Evolutionary conservation across 2,113 vertebrate species (phyloP).

Genomic region (Eurystomus gularis): DNA sequence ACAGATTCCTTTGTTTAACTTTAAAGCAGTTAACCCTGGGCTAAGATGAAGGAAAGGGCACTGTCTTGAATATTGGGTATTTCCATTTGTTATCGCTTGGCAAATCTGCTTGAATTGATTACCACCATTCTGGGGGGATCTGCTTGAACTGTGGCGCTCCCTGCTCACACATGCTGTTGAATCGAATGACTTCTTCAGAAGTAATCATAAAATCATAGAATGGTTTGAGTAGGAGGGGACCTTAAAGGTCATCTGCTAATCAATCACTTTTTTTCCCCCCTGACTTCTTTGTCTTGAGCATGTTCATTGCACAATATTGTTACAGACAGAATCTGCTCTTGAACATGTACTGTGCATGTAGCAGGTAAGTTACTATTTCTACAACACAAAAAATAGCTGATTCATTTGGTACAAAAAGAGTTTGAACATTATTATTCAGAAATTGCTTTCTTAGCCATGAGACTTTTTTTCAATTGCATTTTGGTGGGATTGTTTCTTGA

Average conservation of each 20-base stretch:
- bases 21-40: neutral
- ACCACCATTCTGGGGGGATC: neutral
- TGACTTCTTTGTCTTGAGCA: neutral
- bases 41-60: neutral
- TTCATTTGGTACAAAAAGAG: neutral
- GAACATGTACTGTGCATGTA: accelerated
- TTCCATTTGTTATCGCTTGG: neutral
- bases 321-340: neutral
- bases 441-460: neutral
- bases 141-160: neutral
- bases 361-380: neutral
- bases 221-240: too few relatives aligned
- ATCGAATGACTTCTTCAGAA: neutral
- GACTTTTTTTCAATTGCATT: neutral
- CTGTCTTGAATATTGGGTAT: neutral
- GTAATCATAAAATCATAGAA: neutral
- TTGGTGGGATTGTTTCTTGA: neutral
- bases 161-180: neutral
- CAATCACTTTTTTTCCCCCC: neutral
- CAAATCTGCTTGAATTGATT: neutral
- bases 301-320: neutral
- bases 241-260: neutral
- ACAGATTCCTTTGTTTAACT: neutral
- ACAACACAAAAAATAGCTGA: neutral
- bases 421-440: neutral